phyloP scores from a whole-genome alignment of 2,113 vertebrate genomes.

The Garra rufa region DNA sequence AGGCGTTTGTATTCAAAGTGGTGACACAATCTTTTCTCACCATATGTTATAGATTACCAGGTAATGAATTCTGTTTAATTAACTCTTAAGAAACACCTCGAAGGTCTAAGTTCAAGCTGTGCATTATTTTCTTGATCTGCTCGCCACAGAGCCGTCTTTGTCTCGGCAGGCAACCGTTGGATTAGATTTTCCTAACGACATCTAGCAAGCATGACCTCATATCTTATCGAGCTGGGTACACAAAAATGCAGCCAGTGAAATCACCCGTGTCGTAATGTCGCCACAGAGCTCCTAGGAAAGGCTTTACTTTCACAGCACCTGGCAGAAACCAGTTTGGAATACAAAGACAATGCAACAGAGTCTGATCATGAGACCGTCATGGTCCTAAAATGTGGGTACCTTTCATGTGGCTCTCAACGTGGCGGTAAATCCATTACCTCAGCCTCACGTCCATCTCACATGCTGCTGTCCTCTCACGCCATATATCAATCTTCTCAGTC shows the following conservation, averaged over 20 bases:
- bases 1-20: constrained; percentile 11
- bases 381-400: not conserved
- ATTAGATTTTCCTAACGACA: constrained; percentile 26
- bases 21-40: constrained; percentile 33
- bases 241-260: constrained; percentile 28
- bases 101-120: constrained; percentile 25
- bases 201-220: constrained; percentile 22
- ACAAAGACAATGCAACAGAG: not conserved
- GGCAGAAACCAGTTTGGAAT: not conserved
- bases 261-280: not conserved
- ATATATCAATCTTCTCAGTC: constrained; percentile 63
- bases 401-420: constrained; percentile 43
- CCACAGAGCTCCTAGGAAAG: not conserved
- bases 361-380: not conserved
- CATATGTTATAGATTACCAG: constrained; percentile 43
- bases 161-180: constrained; percentile 27
- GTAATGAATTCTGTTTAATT: constrained; percentile 39
- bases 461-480: constrained; percentile 42
- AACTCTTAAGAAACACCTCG: constrained; percentile 30
- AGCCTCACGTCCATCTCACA: constrained; percentile 44
- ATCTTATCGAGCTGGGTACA: constrained; percentile 17
- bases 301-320: not conserved
- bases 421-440: constrained; percentile 56
- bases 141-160: not conserved
- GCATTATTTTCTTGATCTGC: constrained; percentile 24